Percentiles rank a stretch among this genome's conserved stretches.
These are phyloP conservation scores for Calypte anna DNA, from an alignment of 2,113 vertebrate species.

Conservation along the genomic window DNA sequence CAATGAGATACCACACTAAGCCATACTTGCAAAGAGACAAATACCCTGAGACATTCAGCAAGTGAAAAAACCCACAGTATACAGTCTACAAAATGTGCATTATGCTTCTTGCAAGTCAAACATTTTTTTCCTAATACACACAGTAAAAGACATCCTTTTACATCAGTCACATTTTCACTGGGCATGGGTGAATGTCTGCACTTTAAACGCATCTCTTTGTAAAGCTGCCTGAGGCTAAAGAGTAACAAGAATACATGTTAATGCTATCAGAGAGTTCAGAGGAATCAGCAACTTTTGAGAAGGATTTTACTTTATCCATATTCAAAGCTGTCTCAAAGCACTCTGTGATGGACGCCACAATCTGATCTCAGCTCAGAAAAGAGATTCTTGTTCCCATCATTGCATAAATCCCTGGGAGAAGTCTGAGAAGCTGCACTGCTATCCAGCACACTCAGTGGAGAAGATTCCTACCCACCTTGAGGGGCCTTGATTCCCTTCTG, in stretches of 20 bases:
- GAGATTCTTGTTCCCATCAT: neutral
- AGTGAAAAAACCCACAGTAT: neutral
- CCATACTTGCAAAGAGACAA: neutral
- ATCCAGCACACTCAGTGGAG: neutral
- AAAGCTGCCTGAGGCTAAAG: conserved; percentile 46
- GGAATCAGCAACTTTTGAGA: conserved; percentile 41
- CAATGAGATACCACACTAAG: neutral
- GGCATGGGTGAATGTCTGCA: neutral
- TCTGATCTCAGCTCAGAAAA: neutral
- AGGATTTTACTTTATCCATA: conserved; percentile 27
- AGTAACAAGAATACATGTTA: conserved; percentile 46
- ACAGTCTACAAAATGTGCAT: conserved; percentile 1
- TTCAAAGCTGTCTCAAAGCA: conserved; percentile 44
- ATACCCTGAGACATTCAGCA: conserved; percentile 13
- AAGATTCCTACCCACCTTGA: accelerated
- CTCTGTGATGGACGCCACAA: neutral
- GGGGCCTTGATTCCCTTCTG: neutral
- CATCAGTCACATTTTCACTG: conserved; percentile 4
- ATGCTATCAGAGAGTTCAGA: conserved; percentile 41
- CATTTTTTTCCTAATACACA: neutral
- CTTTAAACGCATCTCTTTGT: conserved; percentile 6
- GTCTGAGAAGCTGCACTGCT: neutral
- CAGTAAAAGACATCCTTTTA: conserved; percentile 10
- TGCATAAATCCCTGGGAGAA: neutral
- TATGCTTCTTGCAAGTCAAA: conserved; percentile 21